Evolutionary conservation across 1,140 invertebrate species (phyloP), one percentile per base, ranked within the genome.

Genomic region (Anastrepha ludens): DNA sequence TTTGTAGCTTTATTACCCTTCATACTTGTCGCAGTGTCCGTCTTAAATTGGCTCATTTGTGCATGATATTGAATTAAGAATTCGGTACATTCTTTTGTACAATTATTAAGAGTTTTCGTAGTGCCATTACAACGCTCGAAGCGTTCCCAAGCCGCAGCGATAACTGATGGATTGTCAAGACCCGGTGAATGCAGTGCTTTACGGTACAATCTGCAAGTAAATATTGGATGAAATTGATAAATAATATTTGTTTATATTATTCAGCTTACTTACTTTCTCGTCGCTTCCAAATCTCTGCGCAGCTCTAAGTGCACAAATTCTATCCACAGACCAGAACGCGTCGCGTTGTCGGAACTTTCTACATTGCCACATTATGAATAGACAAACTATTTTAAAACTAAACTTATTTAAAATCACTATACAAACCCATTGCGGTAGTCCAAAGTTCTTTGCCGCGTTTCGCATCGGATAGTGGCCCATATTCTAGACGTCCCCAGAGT

Each of bases 401-500:
- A 20, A 7, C 47, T 9, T 13, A 20, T 5, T 55, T 55, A 50
- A 78, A 81, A 55, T 2, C 0, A n/a, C 29, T 47, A 86, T 47
- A 86, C 50, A 11, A 20, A 92, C 91, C 90, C 74, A 93, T 88
- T 7, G 93, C 93, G 9, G 91, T 91, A 0, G 78, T 87, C 92
- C 92, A 93, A 4, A 93, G 85, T 59, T 88, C 60, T 2, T 87
- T 62, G 0, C 89, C 93, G n/a, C 85, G 88, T 11, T 58, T 78
- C 0, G 90, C 88, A 87, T 87, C 89, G 0, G 44, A 20, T 0
- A 93, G 50, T 1, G 89, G 87, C 0, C 89, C 70, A 88, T 93
- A 93, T 85, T 93, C 93, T 0, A 93, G 89, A 41, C 90, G 87
- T 0, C 92, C 93, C 90, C 91, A 93, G 13, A 93, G 86, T 81